phyloP scores from a whole-genome alignment of 2,797 vertebrate species.

The Hemibagrus guttatus region DNA sequence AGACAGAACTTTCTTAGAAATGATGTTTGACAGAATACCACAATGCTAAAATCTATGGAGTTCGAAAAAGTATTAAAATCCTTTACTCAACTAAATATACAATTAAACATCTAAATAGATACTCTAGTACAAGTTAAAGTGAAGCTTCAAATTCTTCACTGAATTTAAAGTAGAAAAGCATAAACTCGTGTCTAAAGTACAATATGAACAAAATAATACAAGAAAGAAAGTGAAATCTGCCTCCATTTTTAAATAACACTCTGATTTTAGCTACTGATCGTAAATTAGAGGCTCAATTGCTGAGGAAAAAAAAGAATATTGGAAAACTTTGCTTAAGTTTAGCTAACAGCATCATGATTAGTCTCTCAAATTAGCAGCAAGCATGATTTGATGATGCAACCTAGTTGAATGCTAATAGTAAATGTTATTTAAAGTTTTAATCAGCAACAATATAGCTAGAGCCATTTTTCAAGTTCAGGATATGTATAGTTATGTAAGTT shows the following conservation, averaged over 20 bases:
- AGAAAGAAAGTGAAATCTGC: not conserved
- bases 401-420: not conserved
- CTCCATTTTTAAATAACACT: not conserved
- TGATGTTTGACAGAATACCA: not conserved
- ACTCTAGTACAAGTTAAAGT: not conserved
- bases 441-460: not conserved
- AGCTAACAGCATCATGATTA: not conserved
- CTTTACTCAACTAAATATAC: not conserved
- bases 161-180: not conserved
- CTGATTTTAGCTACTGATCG: not conserved
- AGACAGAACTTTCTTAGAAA: not conserved
- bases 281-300: not conserved
- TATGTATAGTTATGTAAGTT: not conserved
- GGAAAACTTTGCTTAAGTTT: not conserved
- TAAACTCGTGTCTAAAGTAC: not conserved
- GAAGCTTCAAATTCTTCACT: not conserved
- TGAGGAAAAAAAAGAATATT: not conserved
- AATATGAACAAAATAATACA: not conserved
- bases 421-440: not conserved
- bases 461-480: not conserved
- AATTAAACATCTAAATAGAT: not conserved
- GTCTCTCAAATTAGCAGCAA: not conserved
- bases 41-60: not conserved
- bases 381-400: not conserved
- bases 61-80: not conserved